Evolutionary conservation across 2,113 vertebrate species (phyloP).

Genomic region (Chloropsis cyanopogon): DNA sequence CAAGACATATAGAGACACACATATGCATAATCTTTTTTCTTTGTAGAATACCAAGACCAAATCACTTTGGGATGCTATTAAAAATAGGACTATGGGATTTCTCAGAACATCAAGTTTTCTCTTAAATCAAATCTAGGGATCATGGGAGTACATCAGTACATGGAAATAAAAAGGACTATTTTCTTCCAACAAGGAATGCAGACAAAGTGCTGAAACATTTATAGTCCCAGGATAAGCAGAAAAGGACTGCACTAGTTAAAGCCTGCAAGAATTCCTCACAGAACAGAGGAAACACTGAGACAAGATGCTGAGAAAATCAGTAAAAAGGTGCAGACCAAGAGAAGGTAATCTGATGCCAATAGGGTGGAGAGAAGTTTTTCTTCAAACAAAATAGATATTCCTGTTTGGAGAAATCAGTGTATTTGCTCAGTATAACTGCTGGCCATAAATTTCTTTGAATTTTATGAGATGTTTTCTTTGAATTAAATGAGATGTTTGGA

Average conservation of each 20-base stretch:
- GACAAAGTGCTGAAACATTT: neutral
- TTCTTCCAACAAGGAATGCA: neutral
- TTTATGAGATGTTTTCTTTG: neutral
- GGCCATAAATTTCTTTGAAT: neutral
- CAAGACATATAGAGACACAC: rapidly evolving
- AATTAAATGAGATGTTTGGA: neutral
- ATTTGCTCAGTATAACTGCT: conserved; percentile 1
- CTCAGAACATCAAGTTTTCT: neutral
- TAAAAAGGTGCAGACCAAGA: neutral
- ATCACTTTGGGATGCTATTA: neutral
- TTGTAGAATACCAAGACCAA: neutral
- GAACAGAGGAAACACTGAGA: neutral
- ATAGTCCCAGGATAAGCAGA: neutral
- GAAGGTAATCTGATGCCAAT: neutral
- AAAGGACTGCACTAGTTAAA: neutral
- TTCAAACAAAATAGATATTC: neutral
- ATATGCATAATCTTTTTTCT: neutral
- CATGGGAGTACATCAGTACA: neutral
- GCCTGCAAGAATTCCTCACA: neutral
- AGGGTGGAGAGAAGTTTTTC: neutral
- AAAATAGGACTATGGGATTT: neutral
- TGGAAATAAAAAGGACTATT: neutral
- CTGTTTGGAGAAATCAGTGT: neutral
- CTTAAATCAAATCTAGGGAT: neutral
- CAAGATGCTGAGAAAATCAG: neutral